A percentile compares a stretch with the other conserved stretches of the same genome.
Conservation (phyloP, 2,888 invertebrate genomes). For the Anaspis maculata region DNA sequence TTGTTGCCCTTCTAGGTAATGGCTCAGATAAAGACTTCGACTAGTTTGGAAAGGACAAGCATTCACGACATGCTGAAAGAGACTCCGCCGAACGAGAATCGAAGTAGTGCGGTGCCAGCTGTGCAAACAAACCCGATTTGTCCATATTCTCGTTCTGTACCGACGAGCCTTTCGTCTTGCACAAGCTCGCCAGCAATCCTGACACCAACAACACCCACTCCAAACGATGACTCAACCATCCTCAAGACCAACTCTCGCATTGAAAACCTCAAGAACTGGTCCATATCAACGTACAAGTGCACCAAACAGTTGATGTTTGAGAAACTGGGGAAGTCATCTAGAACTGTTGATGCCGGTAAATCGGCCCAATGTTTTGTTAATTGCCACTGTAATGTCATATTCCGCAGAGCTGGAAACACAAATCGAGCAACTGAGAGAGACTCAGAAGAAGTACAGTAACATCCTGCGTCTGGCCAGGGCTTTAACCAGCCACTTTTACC, state of each 20-base stretch:
- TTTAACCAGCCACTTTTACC: slow-evolving; percentile 80
- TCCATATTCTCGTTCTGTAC: slow-evolving; percentile 61
- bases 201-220: slow-evolving; percentile 45
- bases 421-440: slow-evolving; percentile 87
- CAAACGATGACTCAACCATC: slow-evolving; percentile 52
- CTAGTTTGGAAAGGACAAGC: slow-evolving; percentile 51
- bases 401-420: slow-evolving; percentile 84
- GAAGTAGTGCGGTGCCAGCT: slow-evolving; percentile 65
- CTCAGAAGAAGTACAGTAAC: slow-evolving; percentile 85
- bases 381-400: slow-evolving; percentile 4
- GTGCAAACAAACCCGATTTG: slow-evolving; percentile 61
- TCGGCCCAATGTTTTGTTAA: slow-evolving; percentile 5
- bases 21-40: slow-evolving; percentile 37
- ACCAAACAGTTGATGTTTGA: slow-evolving; percentile 95
- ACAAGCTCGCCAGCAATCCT: slow-evolving; percentile 42
- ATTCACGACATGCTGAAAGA: slow-evolving; percentile 84
- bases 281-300: slow-evolving; percentile 96
- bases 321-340: slow-evolving; percentile 87
- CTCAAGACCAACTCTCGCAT: slow-evolving; percentile 71
- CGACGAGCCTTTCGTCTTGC: slow-evolving; percentile 49
- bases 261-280: slow-evolving; percentile 92
- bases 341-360: slow-evolving; percentile 78
- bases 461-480: slow-evolving; percentile 79
- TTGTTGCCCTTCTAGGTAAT: too few relatives aligned
- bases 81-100: slow-evolving; percentile 68